Base-by-base conservation (phyloP, 1,140 invertebrate genomes). In the Idris sp. region DNA sequence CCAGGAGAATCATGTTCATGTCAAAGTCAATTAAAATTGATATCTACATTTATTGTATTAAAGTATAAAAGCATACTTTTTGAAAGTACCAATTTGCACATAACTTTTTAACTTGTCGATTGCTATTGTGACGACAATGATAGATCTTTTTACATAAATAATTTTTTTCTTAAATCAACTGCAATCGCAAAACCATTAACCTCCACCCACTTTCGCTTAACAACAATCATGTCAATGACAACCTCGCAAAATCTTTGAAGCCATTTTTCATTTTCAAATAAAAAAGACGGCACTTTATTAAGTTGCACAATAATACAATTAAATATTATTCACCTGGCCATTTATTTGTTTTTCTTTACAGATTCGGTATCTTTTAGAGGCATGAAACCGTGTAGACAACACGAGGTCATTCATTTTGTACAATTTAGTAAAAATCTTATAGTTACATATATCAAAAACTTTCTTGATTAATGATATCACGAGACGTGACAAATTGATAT, bases 141-240 rank as follows among this genome's bases (percentile, higher is more conserved):
- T 19, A 14, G 28, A 15, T 15, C 18, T 43, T 49, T 43, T 43
- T 51, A 9, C 11, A n/a, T 51, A 53, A 43, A 58, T n/a, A n/a
- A n/a, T n/a, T n/a, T 26, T 69, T 59, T 69, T 68, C 38, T 58
- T 28, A 54, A 67, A 35, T 68, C 35, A 18, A 49, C 51, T 49
- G 43, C 26, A 59, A 59, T 69, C 44, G 51, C 62, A 40, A 40
- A 48, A 41, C 62, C 44, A 61, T 71, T 61, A 71, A 71, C 56
- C 67, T 71, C 56, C 53, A 61, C 48, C 48, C 56, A 71, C 40
- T 62, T 61, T 71, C 67, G 44, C 38, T 53, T 18, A 51, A 44
- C 11, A 26, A 48, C 43, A 59, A 61, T 59, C 46, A 46, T 54
- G 56, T 62, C 56, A 54, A 71, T 71, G 56, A 54, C 49, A 59